Evolutionary conservation across 2,888 invertebrate species (phyloP), one percentile per base, ranked within the genome.

Genomic region (Morinoia aosen): DNA sequence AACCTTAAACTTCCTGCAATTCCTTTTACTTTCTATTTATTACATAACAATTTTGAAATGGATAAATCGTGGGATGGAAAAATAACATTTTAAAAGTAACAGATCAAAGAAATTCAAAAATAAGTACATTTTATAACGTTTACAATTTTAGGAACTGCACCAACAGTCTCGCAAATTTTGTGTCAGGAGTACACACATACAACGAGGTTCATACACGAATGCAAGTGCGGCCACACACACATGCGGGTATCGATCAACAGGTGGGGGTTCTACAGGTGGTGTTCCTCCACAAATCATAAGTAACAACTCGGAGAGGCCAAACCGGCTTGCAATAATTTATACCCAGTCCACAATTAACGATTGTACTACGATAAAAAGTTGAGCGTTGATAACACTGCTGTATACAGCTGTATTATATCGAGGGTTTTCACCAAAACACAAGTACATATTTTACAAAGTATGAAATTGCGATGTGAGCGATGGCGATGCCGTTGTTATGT

Each of bases 171-270:
- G 33, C 76, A 76, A 8, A 76, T 33, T 25, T 2, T 11, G 90
- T 40, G 48, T 90, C 90, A 90, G 39, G 40, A 90, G 90, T 40
- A 90, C 40, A 90, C 90, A 90, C 39, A 14, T 40, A 33, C 39
- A 90, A 33, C 40, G 39, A 39, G 19, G 76, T 61, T 76, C 76
- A 90, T 90, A 19, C 40, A 39, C 19, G 64, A 64, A 64, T 64
- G 39, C 39, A 10, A 90, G 39, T 39, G 88, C 12, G n/a, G 40
- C 12, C 12, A 90, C 90, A 90, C 90, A 90, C 88, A 90, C 90
- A 90, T 90, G 90, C 90, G 90, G 90, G 90, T 90, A 48, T 90
- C 39, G 90, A 90, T 90, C 90, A 90, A 90, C 90, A 90, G 90
- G 48, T 90, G 90, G 19, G 19, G 90, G 48, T 33, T 76, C 90